phyloP scores from a whole-genome alignment of 1,140 invertebrate genomes.

The Trichomalopsis sarcophagae region DNA sequence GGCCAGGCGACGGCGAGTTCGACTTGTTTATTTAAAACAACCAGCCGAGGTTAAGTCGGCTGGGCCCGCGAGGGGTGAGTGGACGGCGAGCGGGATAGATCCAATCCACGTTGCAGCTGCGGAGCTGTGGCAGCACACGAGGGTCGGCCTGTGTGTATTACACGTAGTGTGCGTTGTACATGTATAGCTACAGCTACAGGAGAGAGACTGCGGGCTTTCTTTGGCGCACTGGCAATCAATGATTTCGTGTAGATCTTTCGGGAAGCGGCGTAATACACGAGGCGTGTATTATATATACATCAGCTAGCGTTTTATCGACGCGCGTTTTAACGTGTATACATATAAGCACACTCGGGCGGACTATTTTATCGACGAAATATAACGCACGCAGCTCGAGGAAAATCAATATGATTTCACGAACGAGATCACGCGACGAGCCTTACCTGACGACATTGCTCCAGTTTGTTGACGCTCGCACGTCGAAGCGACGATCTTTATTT shows the following conservation, averaged over 20 bases:
- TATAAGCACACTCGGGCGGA: neutral
- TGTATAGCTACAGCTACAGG: neutral
- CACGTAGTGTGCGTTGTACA: neutral
- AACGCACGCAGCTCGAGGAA: neutral
- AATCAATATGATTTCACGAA: constrained; percentile 25
- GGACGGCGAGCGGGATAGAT: neutral
- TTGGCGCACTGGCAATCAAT: constrained; percentile 5
- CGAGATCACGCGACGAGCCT: constrained; percentile 6
- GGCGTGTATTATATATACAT: neutral
- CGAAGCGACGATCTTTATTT: neutral
- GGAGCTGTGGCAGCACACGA: neutral
- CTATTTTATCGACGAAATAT: constrained; percentile 17
- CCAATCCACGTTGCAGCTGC: neutral
- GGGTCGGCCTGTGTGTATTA: too few species aligned
- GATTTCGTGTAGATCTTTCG: constrained; percentile 20
- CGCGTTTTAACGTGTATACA: neutral
- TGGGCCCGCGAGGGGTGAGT: neutral
- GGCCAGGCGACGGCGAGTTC: too few species aligned
- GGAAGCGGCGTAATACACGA: neutral
- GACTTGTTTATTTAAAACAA: neutral
- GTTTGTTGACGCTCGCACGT: neutral
- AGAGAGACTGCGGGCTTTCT: constrained; percentile 1
- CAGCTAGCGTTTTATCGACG: neutral
- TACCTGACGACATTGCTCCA: constrained; percentile 48
- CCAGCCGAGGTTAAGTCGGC: neutral